A percentile compares a stretch with the other conserved stretches of the same genome.
phyloP scores from a whole-genome alignment of 2,888 invertebrate species.

The Drosophila anomalipes region DNA sequence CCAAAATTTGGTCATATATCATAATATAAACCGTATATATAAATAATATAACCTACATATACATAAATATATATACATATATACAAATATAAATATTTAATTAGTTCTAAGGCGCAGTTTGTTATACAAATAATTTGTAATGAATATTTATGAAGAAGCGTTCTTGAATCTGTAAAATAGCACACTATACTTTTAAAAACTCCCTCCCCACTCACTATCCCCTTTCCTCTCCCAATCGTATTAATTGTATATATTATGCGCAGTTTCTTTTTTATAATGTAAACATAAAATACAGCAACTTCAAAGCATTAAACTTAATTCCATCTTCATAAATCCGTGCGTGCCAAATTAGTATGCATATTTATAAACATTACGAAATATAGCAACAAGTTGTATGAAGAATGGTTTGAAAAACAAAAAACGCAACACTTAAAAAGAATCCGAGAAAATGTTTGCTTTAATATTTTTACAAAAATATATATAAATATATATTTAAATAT shows the following conservation, averaged over 20 bases:
- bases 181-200: constrained; percentile 21
- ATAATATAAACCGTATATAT: constrained; percentile 28
- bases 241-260: constrained; percentile 71
- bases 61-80: constrained; percentile 43
- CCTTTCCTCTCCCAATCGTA: constrained; percentile 14
- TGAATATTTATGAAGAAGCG: constrained; percentile 69
- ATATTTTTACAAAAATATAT: constrained; percentile 59
- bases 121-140: constrained; percentile 79
- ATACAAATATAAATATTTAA: constrained; percentile 65
- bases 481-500: constrained; percentile 34
- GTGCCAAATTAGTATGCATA: constrained; percentile 71
- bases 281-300: constrained; percentile 49
- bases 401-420: constrained; percentile 63
- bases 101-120: constrained; percentile 75
- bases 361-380: constrained; percentile 17
- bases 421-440: constrained; percentile 17
- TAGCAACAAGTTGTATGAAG: constrained; percentile 45
- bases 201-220: not conserved
- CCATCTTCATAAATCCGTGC: constrained; percentile 46
- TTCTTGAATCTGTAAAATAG: constrained; percentile 55
- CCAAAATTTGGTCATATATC: constrained; percentile 70
- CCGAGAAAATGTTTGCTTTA: constrained; percentile 58
- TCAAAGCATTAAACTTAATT: constrained; percentile 46
- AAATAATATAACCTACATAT: constrained; percentile 14
- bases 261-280: constrained; percentile 33